Evolutionary conservation across 2,888 invertebrate genomes (phyloP).

Genomic region (Arenicola marina): DNA sequence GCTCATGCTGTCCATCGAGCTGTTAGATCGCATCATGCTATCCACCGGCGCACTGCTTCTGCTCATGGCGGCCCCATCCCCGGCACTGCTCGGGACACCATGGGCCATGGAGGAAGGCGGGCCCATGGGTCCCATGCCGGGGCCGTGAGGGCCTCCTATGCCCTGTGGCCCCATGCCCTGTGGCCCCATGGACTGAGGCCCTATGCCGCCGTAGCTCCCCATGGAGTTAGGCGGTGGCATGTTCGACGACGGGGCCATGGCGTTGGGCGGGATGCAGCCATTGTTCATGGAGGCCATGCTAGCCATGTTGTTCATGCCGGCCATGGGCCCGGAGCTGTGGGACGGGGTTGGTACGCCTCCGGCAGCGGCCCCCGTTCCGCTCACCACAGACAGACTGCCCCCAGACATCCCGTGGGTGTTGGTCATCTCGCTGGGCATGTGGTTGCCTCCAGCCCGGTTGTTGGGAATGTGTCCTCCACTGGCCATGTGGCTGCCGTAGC

Average conservation of each 20-base stretch:
- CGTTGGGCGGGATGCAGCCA: constrained; percentile 2
- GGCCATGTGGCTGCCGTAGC: neutral
- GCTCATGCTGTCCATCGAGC: no score
- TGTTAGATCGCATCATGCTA: no score
- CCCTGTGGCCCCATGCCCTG: constrained; percentile 2
- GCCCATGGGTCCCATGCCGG: no score
- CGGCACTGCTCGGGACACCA: no score
- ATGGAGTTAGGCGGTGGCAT: neutral
- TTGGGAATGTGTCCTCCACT: no score
- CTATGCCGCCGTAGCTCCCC: neutral
- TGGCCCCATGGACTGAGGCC: neutral
- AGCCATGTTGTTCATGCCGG: neutral
- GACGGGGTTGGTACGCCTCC: neutral
- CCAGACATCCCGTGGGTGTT: constrained; percentile 1
- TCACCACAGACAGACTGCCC: neutral
- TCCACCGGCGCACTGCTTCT: no score
- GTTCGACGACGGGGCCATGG: neutral
- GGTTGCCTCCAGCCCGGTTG: no score
- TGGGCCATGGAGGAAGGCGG: no score
- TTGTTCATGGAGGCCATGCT: neutral
- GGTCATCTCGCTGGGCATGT: constrained; percentile 1
- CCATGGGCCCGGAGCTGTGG: neutral
- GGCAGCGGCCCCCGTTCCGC: neutral
- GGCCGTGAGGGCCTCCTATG: neutral
- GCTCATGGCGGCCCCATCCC: no score